Percentiles rank a stretch among this genome's conserved stretches.
Conservation (phyloP, 2,797 vertebrate genomes). For the Pyrocephalus nanus region DNA sequence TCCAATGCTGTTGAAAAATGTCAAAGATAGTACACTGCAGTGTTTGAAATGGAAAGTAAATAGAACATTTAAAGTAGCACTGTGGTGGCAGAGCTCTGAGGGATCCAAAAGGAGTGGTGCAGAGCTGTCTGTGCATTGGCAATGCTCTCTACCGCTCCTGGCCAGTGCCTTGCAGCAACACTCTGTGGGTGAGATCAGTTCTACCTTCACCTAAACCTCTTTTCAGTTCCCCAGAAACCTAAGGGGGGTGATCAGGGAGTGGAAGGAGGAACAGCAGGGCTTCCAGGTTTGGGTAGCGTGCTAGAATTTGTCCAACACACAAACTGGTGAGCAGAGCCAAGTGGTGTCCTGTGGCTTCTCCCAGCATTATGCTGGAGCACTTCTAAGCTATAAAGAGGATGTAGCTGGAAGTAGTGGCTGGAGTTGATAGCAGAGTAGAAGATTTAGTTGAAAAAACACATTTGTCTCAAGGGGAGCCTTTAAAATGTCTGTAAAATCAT, state of each 20-base stretch:
- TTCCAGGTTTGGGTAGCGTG: not conserved
- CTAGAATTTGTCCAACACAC: not conserved
- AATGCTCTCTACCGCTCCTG: not conserved
- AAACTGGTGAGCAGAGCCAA: not conserved
- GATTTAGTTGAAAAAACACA: not conserved
- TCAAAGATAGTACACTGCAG: not conserved
- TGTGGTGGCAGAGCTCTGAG: not conserved
- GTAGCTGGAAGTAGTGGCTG: not conserved
- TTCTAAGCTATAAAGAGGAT: not conserved
- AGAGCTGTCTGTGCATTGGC: not conserved
- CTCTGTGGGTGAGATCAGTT: not conserved
- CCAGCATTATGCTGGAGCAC: not conserved
- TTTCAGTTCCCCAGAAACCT: not conserved
- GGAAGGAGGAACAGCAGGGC: not conserved
- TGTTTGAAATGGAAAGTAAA: not conserved
- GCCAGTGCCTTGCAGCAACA: not conserved
- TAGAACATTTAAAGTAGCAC: not conserved
- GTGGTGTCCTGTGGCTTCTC: not conserved
- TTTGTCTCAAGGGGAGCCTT: not conserved
- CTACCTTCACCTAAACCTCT: not conserved
- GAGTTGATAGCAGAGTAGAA: not conserved
- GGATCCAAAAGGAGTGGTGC: not conserved
- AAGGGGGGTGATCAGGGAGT: rapidly evolving
- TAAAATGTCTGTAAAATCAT: not conserved
- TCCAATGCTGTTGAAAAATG: not conserved